phyloP scores from a whole-genome alignment of 2,797 vertebrate species.

The Eulemur mongoz region DNA sequence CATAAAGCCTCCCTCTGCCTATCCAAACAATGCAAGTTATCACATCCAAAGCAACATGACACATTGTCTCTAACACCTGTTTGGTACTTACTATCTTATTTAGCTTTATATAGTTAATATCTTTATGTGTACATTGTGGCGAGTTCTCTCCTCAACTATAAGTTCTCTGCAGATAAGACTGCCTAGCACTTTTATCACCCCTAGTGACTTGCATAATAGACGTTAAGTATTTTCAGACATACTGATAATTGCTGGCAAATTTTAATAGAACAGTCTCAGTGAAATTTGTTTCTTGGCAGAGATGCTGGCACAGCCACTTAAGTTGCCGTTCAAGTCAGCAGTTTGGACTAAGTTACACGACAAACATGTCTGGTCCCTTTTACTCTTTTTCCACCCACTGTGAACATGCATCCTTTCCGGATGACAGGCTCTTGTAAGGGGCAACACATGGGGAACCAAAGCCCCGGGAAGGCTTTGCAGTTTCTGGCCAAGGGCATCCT shows the following conservation, averaged over 20 bases:
- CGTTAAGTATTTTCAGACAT: neutral
- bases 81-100: neutral
- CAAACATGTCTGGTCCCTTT: neutral
- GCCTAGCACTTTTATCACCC: neutral
- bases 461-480: neutral
- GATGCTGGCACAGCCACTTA: neutral
- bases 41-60: neutral
- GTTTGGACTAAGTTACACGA: neutral
- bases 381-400: neutral
- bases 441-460: neutral
- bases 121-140: neutral
- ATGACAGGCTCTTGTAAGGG: neutral
- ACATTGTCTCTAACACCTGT: neutral
- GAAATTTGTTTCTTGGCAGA: neutral
- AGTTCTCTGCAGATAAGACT: neutral
- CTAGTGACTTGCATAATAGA: neutral
- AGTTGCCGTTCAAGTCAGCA: neutral
- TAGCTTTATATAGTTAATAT: neutral
- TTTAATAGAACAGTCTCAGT: neutral
- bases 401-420: accelerated
- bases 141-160: neutral
- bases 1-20: neutral
- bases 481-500: neutral
- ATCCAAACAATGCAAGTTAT: neutral
- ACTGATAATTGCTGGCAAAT: neutral